Evolutionary conservation across 2,888 invertebrate genomes (phyloP), one percentile per base, ranked within the genome.

Genomic region (Thera britannica): DNA sequence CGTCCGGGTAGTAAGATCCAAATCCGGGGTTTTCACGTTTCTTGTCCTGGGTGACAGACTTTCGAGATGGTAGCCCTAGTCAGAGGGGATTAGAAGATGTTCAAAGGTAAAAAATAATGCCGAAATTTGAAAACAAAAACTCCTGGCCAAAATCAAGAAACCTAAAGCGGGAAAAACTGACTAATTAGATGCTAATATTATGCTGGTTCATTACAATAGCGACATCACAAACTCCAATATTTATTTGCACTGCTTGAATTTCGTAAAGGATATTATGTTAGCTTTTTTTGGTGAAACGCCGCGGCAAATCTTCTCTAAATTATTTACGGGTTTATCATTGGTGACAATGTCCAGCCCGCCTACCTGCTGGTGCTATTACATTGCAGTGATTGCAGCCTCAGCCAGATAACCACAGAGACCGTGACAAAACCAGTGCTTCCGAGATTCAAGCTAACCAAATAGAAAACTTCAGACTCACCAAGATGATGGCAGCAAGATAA

Each of bases 291-390:
- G 3, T 41, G 41, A 41, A 41, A 4, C 6, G 41, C 49, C 1
- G n/a, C 5, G 11, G 55, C 35, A 55, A 23, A 23, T 38, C 5
- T n/a, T 1, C 54, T 9, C 48, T 54, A 35, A 7, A 11, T 56
- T 11, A 41, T 41, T 2, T 12, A 44, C 46, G 35, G 35, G 9
- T 44, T 34, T 9, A 11, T 35, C 54, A 62, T 55, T 44, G 54
- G 62, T 56, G 57, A 70, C 52, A 65, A 69, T 36, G 60, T 76
- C 80, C 89, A 87, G 87, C 89, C 85, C 88, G 86, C 89, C 87
- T 90, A 86, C 87, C 82, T 83, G 82, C 82, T 79, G 75, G 51
- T 61, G 51, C 64, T 68, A 66, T 48, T 64, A 65, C 65, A 51
- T 56, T 49, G 57, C 34, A 67, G 23, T 23, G 23, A 23, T 23